Evolutionary conservation across 1,140 invertebrate species (phyloP).

Genomic region (Helicoverpa zea): DNA sequence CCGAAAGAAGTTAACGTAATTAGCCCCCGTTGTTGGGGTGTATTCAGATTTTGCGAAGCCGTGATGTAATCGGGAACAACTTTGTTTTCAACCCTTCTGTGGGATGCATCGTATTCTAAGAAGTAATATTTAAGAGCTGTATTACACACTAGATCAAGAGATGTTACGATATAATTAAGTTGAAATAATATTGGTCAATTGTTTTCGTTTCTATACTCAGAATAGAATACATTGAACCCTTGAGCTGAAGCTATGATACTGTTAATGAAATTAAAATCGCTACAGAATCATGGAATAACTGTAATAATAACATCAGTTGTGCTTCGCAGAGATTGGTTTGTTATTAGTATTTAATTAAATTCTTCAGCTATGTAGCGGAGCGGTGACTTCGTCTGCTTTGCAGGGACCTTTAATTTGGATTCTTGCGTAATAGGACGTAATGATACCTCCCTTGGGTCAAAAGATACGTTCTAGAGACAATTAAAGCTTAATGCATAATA

Average conservation of each 20-base stretch:
- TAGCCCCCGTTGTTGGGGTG: conserved; percentile 63
- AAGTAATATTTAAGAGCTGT: not conserved
- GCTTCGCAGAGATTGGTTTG: conserved; percentile 36
- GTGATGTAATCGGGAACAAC: conserved; percentile 51
- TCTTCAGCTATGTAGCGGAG: conserved; percentile 44
- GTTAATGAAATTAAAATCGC: conserved; percentile 37
- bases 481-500: conserved; percentile 17
- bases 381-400: conserved; percentile 45
- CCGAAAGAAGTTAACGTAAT: conserved; percentile 77
- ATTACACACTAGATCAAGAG: not conserved
- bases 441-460: conserved; percentile 47
- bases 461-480: conserved; percentile 20
- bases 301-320: conserved; percentile 41
- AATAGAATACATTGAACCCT: conserved; percentile 7
- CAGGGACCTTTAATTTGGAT: conserved; percentile 59
- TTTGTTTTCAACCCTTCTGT: conserved; percentile 32
- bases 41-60: conserved; percentile 60
- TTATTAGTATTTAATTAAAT: conserved; percentile 57
- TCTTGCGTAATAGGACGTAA: conserved; percentile 57
- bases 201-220: conserved; percentile 18
- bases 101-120: conserved; percentile 6
- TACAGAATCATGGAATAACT: conserved; percentile 28
- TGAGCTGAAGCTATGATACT: conserved; percentile 20
- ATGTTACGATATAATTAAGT: conserved; percentile 20
- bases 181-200: conserved; percentile 26